Evolutionary conservation across 2,888 invertebrate species (phyloP).

Genomic region (Conchocele bisecta): DNA sequence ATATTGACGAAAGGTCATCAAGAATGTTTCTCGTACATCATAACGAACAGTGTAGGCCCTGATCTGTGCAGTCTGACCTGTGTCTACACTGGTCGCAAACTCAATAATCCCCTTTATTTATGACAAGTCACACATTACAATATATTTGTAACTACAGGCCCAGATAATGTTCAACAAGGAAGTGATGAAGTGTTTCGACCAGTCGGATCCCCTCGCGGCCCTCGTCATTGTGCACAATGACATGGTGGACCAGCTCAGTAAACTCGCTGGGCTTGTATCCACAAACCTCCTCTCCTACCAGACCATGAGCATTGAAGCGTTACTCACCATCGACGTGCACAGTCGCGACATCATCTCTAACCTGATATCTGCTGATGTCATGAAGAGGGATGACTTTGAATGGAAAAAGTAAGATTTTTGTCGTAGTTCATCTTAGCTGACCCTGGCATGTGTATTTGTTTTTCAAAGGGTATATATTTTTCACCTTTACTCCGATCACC

Average conservation of each 20-base stretch:
- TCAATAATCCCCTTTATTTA: too few relatives aligned
- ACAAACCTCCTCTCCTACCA: conserved; percentile 71
- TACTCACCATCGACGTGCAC: conserved; percentile 82
- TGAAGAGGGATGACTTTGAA: conserved; percentile 79
- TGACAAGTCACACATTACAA: too few relatives aligned
- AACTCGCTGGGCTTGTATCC: conserved; percentile 78
- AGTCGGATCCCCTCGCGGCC: conserved; percentile 58
- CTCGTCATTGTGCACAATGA: conserved; percentile 71
- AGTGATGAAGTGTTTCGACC: conserved; percentile 73
- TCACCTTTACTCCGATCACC: too few relatives aligned
- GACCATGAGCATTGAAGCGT: conserved; percentile 81
- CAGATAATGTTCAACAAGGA: conserved; percentile 82
- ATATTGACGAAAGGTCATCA: too few relatives aligned
- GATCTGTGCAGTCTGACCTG: too few relatives aligned
- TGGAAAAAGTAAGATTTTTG: conserved; percentile 78
- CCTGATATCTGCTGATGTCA: conserved; percentile 77
- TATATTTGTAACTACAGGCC: conserved; percentile 74
- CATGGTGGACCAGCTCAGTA: conserved; percentile 74
- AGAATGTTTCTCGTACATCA: too few relatives aligned
- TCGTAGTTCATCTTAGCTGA: too few relatives aligned
- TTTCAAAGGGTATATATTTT: too few relatives aligned
- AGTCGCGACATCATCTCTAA: conserved; percentile 79
- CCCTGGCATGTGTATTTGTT: too few relatives aligned
- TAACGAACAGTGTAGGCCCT: too few relatives aligned
- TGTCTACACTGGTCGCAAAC: too few relatives aligned